Evolutionary conservation across 1,140 invertebrate genomes (phyloP), one percentile per base, ranked within the genome.

Genomic region (Babylonia areolata): DNA sequence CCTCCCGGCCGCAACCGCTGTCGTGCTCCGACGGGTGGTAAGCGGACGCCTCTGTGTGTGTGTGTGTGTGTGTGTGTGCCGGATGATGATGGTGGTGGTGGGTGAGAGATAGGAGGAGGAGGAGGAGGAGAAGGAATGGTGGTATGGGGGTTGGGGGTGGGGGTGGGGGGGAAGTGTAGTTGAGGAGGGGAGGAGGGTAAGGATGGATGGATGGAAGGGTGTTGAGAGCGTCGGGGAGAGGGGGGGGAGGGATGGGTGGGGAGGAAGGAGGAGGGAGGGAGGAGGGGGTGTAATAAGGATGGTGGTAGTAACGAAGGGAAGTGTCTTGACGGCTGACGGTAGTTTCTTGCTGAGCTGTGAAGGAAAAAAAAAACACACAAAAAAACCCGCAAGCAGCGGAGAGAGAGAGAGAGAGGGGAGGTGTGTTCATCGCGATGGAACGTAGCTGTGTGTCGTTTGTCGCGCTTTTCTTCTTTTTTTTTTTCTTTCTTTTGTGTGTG

Each of bases 281-380:
- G 73, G 75, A 0, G 33, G 75, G 39, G 12, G 75, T 51, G 75
- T 40, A 40, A 28, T 12, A 28, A 51, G 15, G 58, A 23, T 64
- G 28, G 58, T 23, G 58, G 58, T 17, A 17, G 58, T 64, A 23
- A 23, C 58, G 15, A 64, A 64, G 75, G 75, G 75, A 77, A 77
- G 75, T 77, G 37, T 37, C 37, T 40, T 77, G 75, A 77, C 75
- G 75, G 75, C 75, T n/a, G 37, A 15, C 75, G 75, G 75, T 77
- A 39, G 75, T 77, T 77, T 77, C 75, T 77, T 77, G 75, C 75
- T 77, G 75, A 77, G 75, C 75, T 77, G 75, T 77, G 75, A 77
- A 77, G 75, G 40, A 39, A 73, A 73, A 15, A 23, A n/a, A n/a
- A n/a, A n/a, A n/a, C n/a, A n/a, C n/a, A n/a, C n/a, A n/a, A n/a